Percentiles rank a stretch among this genome's conserved stretches.
phyloP scores from a whole-genome alignment of 1,140 invertebrate species.

The Trinorchestia longiramus region DNA sequence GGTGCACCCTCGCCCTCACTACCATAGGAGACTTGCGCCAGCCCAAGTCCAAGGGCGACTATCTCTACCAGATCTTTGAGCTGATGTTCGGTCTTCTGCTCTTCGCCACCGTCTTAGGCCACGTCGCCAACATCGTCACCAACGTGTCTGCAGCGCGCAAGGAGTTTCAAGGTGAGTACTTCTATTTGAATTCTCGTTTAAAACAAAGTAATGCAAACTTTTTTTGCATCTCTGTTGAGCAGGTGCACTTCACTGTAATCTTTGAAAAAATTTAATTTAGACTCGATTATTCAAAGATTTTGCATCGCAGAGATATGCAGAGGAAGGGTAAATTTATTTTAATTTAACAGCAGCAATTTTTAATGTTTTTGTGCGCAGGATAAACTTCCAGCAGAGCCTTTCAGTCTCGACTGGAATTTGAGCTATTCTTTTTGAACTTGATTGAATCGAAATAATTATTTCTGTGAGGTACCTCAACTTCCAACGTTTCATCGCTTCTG shows the following conservation, averaged over 20 bases:
- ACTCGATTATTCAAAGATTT: background rate
- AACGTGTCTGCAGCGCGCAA: slow-evolving; percentile 93
- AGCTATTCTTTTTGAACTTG: background rate
- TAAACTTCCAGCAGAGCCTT: background rate
- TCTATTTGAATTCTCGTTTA: background rate
- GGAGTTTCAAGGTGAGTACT: slow-evolving; percentile 91
- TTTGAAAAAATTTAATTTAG: background rate
- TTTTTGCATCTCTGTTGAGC: background rate
- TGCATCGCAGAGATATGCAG: background rate
- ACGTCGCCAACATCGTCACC: slow-evolving; percentile 95
- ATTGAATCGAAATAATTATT: background rate
- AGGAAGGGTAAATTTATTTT: background rate
- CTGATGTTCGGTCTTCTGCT: slow-evolving; percentile 90
- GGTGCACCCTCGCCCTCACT: slow-evolving; percentile 95
- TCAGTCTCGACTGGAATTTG: background rate
- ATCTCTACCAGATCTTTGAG: slow-evolving; percentile 90
- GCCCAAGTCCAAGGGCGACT: slow-evolving; percentile 84
- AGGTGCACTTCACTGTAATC: background rate
- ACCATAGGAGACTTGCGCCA: slow-evolving; percentile 82
- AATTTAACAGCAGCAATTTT: background rate
- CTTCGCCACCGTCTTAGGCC: slow-evolving; percentile 91
- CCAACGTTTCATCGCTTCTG: background rate
- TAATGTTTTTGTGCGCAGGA: background rate
- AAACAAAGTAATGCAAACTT: background rate
- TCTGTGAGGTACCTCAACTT: background rate